These are phyloP conservation scores for Corythornis madagascariensis DNA, from an alignment of 2,113 vertebrate species.

Conservation along the genomic window DNA sequence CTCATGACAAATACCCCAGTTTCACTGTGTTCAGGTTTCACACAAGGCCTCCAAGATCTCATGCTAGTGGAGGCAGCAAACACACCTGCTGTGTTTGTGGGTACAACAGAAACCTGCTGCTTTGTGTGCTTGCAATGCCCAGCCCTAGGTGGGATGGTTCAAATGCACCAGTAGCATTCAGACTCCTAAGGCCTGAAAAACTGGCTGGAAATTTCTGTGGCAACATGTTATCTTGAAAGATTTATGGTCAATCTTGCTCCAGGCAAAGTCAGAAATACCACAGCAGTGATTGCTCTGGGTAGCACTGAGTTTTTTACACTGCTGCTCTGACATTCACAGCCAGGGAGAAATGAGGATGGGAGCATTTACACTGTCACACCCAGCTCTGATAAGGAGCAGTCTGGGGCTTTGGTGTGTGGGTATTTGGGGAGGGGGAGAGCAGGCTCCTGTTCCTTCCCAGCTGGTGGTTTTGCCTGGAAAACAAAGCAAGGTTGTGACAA, in stretches of 20 bases:
- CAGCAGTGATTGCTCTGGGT: fast-evolving
- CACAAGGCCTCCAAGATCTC: background rate
- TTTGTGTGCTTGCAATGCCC: background rate
- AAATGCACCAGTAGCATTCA: background rate
- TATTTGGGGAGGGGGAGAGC: background rate
- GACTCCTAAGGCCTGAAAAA: slow-evolving; percentile 39
- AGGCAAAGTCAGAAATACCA: slow-evolving; percentile 20
- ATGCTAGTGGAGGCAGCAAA: background rate
- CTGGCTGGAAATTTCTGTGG: slow-evolving; percentile 8
- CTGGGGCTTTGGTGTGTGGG: background rate
- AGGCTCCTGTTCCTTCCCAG: background rate
- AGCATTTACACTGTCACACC: background rate
- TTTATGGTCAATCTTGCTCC: background rate
- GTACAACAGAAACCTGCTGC: background rate
- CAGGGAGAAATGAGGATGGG: background rate
- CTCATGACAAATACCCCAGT: background rate
- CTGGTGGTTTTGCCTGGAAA: background rate
- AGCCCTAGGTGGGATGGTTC: background rate
- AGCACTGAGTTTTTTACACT: background rate
- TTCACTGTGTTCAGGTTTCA: background rate
- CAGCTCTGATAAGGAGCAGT: background rate
- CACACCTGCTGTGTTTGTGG: background rate
- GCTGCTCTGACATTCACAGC: background rate
- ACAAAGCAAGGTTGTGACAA: background rate
- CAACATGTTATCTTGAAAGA: background rate